Evolutionary conservation across 2,888 invertebrate genomes (phyloP).

Genomic region (Schizotus pectinicornis): DNA sequence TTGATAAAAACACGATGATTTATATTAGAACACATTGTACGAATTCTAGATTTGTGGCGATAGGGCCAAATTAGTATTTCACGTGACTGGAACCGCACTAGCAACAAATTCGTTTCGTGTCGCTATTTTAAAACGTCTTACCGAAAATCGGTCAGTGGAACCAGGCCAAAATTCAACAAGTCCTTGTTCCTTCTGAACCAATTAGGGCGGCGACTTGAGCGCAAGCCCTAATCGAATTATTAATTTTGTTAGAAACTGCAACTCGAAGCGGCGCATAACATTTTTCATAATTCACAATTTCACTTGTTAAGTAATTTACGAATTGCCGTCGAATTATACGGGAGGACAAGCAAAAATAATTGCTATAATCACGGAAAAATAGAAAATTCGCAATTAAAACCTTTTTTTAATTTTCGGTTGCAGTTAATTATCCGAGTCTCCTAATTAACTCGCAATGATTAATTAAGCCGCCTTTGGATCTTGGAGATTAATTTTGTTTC

Average conservation of each 20-base stretch:
- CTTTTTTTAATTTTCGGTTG: not conserved
- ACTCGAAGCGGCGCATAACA: conserved; percentile 24
- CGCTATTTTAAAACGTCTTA: no score
- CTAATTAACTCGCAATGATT: no score
- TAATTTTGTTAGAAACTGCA: conserved; percentile 47
- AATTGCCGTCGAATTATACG: conserved; percentile 25
- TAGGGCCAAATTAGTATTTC: conserved; percentile 11
- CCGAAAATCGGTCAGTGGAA: no score
- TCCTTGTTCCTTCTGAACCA: no score
- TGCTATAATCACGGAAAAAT: conserved; percentile 19
- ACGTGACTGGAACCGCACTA: not conserved
- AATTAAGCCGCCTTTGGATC: no score
- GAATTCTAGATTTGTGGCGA: conserved; percentile 7
- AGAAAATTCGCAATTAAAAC: conserved; percentile 15
- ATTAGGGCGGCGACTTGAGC: no score
- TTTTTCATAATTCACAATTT: conserved; percentile 30
- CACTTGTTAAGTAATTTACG: conserved; percentile 30
- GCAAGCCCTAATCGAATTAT: conserved; percentile 42
- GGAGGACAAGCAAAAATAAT: conserved; percentile 25
- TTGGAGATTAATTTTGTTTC: no score
- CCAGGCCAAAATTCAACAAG: no score
- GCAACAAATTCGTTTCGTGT: no score
- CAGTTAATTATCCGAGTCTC: no score
- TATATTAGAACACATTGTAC: conserved; percentile 10
- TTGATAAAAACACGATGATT: conserved; percentile 1